Evolutionary conservation across 2,797 vertebrate species (phyloP).

Genomic region (Peromyscus nudipes): DNA sequence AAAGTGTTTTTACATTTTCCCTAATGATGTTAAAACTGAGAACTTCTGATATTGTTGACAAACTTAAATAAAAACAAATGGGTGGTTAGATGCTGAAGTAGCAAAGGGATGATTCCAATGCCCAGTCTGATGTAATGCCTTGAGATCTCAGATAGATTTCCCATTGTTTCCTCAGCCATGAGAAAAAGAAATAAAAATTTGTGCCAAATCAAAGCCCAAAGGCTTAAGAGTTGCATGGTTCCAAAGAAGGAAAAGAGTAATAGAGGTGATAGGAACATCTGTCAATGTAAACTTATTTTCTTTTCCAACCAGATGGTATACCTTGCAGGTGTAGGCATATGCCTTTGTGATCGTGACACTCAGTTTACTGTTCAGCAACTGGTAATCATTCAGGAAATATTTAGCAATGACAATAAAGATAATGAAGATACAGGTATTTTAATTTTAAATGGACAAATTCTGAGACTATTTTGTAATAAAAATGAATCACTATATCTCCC

Average conservation of each 20-base stretch:
- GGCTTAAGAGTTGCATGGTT: not conserved
- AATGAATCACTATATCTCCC: not conserved
- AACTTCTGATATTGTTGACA: not conserved
- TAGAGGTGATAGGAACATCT: not conserved
- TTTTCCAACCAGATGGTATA: not conserved
- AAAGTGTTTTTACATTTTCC: not conserved
- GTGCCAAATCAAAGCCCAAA: not conserved
- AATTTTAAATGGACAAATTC: constrained; percentile 49
- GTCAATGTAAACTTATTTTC: not conserved
- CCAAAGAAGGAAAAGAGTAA: not conserved
- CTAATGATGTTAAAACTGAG: not conserved
- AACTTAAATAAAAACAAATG: constrained; percentile 24
- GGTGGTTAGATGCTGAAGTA: not conserved
- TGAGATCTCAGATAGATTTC: not conserved
- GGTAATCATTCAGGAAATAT: not conserved
- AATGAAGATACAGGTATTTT: constrained; percentile 46
- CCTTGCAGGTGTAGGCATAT: not conserved
- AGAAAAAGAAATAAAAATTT: not conserved
- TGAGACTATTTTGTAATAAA: constrained; percentile 36
- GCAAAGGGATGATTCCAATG: not conserved
- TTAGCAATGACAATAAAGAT: constrained; percentile 26
- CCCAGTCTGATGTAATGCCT: too few relatives aligned
- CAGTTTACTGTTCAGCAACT: not conserved
- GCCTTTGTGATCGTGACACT: not conserved
- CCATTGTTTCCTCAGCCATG: not conserved